Percentiles rank a stretch among this genome's conserved stretches.
Conservation (phyloP, 2,797 vertebrate species). For the Danio aesculapii region DNA sequence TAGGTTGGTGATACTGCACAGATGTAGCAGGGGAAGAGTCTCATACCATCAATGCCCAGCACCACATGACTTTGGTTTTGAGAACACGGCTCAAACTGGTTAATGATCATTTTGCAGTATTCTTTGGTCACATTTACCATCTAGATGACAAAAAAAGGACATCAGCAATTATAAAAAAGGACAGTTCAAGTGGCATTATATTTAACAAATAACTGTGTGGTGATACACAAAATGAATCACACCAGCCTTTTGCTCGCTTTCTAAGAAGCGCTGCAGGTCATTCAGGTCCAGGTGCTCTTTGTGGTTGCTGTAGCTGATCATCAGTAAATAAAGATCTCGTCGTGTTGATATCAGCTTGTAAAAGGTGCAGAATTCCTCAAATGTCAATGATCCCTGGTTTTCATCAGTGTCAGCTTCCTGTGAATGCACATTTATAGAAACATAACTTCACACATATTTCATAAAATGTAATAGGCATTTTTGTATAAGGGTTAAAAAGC, state of each 20-base stretch:
- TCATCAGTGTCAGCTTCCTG: constrained; percentile 96
- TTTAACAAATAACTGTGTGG: not conserved
- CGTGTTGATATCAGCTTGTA: constrained; percentile 98
- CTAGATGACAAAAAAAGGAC: constrained; percentile 70
- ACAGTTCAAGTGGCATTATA: not conserved
- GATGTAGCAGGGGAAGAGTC: not conserved
- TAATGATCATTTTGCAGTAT: constrained; percentile 86
- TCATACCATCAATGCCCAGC: constrained; percentile 93
- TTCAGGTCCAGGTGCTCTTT: constrained; percentile 90
- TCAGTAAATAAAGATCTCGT: constrained; percentile 91
- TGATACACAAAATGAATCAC: constrained; percentile 10
- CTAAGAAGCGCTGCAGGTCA: constrained; percentile 87
- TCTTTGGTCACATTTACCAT: constrained; percentile 87
- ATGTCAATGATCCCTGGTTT: constrained; percentile 90
- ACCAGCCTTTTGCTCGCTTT: constrained; percentile 92
- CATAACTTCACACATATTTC: not conserved
- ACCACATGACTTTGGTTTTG: constrained; percentile 86
- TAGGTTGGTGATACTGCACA: not conserved
- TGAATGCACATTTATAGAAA: constrained; percentile 15
- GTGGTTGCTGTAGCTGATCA: constrained; percentile 95
- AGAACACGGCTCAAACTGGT: constrained; percentile 91
- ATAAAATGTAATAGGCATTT: not conserved
- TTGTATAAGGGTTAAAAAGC: not conserved
- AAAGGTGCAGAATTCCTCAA: constrained; percentile 95
- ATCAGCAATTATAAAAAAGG: not conserved